Conservation (phyloP, 2,888 invertebrate species). For the Rutpela maculata region DNA sequence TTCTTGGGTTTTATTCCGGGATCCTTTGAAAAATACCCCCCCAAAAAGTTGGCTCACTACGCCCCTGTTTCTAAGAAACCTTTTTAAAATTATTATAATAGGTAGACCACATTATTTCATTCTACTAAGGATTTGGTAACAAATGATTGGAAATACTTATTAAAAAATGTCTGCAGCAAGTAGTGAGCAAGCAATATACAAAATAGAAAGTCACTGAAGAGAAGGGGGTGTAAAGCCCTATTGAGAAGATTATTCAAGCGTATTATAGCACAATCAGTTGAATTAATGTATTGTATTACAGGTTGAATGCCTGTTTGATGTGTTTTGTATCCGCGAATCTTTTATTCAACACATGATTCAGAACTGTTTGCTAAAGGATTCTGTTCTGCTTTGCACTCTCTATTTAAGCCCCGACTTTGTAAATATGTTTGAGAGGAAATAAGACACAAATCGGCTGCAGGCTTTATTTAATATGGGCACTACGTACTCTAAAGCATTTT, state of each 20-base stretch:
- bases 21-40: too few species aligned
- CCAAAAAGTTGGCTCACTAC: too few species aligned
- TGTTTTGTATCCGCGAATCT: slow-evolving; percentile 51
- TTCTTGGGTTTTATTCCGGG: too few species aligned
- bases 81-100: too few species aligned
- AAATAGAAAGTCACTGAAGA: background rate
- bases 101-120: too few species aligned
- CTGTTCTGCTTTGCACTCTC: slow-evolving; percentile 25
- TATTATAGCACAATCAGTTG: slow-evolving; percentile 46
- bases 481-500: background rate
- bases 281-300: slow-evolving; percentile 54
- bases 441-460: slow-evolving; percentile 31
- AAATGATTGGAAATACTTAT: background rate
- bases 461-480: slow-evolving; percentile 27
- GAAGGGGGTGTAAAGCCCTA: background rate
- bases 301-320: slow-evolving; percentile 49
- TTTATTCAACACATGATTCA: slow-evolving; percentile 52
- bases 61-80: too few species aligned
- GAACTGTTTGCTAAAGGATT: slow-evolving; percentile 29
- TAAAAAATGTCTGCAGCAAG: background rate
- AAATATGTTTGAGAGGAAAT: slow-evolving; percentile 29
- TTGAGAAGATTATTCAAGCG: slow-evolving; percentile 5
- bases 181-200: background rate
- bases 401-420: slow-evolving; percentile 32
- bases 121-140: too few species aligned